Base-by-base conservation (phyloP, 1,140 invertebrate species). In the Coptotermes formosanus region DNA sequence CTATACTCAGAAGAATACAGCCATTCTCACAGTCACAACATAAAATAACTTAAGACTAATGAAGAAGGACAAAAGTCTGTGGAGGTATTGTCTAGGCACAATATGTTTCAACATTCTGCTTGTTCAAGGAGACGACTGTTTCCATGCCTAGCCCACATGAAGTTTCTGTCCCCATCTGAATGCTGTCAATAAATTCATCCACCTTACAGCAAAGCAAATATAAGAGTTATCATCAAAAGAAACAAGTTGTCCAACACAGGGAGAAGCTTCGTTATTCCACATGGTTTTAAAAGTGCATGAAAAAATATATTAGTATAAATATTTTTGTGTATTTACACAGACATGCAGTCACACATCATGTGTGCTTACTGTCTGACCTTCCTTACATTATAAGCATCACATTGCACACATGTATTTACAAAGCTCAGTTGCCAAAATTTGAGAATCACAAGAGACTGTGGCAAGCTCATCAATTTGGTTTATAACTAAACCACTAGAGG, bases 301-400 rank as follows among this genome's bases (percentile, higher is more conserved):
- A 86, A 86, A 86, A 86, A 86, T 86, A 86, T 86, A 86, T 86
- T 86, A 86, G 85, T 86, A 86, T 86, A 86, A 86, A 86, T 86
- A 86, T 86, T 86, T 86, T 81, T 86, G 85, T 86, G 21, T 84
- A 84, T 84, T 30, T 84, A 84, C 85, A 86, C 85, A 64, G 64
- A 48, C 75, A 82, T 55, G 44, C 38, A 85, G 32, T 75, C 85
- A 85, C 85, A 85, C 64, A 85, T 83, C 82, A 83, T 23, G 55
- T 85, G 85, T 85, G 85, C 75, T 85, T 43, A 25, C 85, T 48
- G 45, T 81, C 38, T 52, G 52, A 55, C 19, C 75, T 85, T 75
- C 38, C 85, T 85, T 85, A 85, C 64, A 85, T 21, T 85, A 85
- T 85, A 85, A 85, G 85, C 81, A 86, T 86, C 64, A 64, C 52